Conservation (phyloP, 2,797 vertebrate genomes). For the Rhabdophis nuchalis region DNA sequence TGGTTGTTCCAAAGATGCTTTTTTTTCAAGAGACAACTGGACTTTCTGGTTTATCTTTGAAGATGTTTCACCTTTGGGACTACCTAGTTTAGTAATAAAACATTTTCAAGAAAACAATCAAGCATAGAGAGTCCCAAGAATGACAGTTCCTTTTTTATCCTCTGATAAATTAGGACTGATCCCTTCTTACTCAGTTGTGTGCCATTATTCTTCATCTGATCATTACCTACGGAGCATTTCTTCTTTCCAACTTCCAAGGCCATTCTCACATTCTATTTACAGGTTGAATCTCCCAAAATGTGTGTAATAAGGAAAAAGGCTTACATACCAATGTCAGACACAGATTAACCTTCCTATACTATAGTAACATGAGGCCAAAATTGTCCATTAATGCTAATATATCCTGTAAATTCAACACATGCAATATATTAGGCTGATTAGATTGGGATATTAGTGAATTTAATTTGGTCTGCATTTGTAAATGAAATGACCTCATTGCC, state of each 20-base stretch:
- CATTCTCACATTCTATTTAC: neutral
- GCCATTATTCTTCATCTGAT: neutral
- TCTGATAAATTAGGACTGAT: neutral
- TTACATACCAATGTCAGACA: neutral
- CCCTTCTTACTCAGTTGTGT: neutral
- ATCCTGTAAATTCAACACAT: neutral
- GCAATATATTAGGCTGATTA: constrained; percentile 9
- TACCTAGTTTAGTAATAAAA: neutral
- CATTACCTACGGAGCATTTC: neutral
- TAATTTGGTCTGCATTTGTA: neutral
- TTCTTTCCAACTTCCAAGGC: neutral
- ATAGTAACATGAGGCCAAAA: neutral
- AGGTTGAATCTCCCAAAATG: neutral
- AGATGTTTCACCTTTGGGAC: too few species aligned
- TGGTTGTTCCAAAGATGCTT: too few species aligned
- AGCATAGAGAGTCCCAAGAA: neutral
- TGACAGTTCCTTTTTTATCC: neutral
- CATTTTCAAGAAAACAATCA: neutral
- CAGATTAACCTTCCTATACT: neutral
- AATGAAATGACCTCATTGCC: neutral
- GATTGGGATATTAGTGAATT: neutral
- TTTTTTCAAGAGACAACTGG: too few species aligned
- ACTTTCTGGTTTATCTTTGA: too few species aligned
- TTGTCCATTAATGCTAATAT: neutral
- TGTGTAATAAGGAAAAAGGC: neutral